Evolutionary conservation across 2,797 vertebrate genomes (phyloP).

Genomic region (Microtus californicus): DNA sequence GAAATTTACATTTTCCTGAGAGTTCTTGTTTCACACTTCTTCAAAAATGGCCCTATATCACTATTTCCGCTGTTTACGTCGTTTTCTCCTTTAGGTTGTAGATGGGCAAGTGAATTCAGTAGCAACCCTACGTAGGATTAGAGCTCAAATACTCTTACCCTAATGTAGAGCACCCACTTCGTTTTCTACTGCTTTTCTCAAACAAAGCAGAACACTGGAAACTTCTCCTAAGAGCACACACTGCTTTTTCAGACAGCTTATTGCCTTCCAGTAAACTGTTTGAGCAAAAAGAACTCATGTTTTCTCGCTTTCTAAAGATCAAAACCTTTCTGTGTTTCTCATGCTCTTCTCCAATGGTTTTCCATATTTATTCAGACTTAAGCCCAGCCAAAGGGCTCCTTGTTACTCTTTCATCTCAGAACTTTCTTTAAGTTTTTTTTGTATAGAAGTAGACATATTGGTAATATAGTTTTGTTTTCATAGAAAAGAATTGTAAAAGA

Average conservation of each 20-base stretch:
- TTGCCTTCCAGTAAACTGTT: not conserved
- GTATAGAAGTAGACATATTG: not conserved
- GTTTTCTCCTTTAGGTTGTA: constrained; percentile 6
- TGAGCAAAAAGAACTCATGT: not conserved
- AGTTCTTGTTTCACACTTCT: not conserved
- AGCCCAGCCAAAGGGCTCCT: not conserved
- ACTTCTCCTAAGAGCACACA: not conserved
- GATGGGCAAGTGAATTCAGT: not conserved
- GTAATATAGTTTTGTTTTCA: constrained; percentile 44
- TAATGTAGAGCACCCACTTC: not conserved
- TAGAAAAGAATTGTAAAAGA: constrained; percentile 41
- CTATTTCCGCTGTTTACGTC: not conserved
- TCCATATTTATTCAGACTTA: constrained; percentile 41
- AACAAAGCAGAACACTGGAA: constrained; percentile 4
- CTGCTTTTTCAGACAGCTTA: not conserved
- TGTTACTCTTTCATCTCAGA: constrained; percentile 22
- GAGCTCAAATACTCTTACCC: not conserved
- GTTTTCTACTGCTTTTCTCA: not conserved
- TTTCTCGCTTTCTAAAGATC: constrained; percentile 37
- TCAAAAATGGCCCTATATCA: not conserved
- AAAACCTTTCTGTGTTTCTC: not conserved
- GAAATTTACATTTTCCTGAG: not conserved
- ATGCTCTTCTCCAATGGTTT: not conserved
- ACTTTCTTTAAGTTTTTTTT: not conserved
- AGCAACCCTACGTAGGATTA: constrained; percentile 10